Base-by-base conservation (phyloP, 2,888 invertebrate genomes). In the Thalpophila matura region DNA sequence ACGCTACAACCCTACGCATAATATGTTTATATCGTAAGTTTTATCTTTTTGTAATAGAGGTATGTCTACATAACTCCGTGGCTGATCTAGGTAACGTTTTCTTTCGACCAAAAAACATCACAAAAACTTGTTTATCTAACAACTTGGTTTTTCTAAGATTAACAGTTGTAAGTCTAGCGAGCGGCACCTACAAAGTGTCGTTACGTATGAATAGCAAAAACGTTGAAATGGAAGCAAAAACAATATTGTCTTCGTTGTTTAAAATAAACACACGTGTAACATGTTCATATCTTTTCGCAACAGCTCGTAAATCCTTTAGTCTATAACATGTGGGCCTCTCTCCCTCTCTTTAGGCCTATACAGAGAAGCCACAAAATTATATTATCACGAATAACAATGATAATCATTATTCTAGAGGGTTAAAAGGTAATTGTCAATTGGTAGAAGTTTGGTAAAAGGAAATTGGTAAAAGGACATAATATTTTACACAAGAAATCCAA, bases 181-280 rank as follows among this genome's bases (percentile, higher is more conserved):
- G 24, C 12, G 22, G 24, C 59, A 24, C 10, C 45, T 22, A 10
- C 16, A 47, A 22, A 35, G 33, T 9, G n/a, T 10, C 18, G 27
- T 38, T 35, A 46, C 49, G 45, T 40, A 38, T 40, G 49, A 45
- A 45, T 24, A 40, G 14, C 24, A 55, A 50, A 62, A 68, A 62
- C 20, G 22, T 45, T 45, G 26, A 35, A 46, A 69, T n/a, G 16
- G 40, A 69, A 55, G 70, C 35, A 63, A 63, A 69, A 69, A 56
- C 67, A 49, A 63, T 66, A 61, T 46, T 50, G 43, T 27, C 20
- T 55, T 40, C 24, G 10, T 40, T 24, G 49, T 69, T 18, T 31
- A 47, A n/a, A n/a, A n/a, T n/a, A n/a, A 51, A 33, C 26, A 63
- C 43, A 68, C 26, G 40, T 40, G 55, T 35, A 37, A 69, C 14